phyloP scores from a whole-genome alignment of 2,113 vertebrate genomes.

The Oryzias javanicus region DNA sequence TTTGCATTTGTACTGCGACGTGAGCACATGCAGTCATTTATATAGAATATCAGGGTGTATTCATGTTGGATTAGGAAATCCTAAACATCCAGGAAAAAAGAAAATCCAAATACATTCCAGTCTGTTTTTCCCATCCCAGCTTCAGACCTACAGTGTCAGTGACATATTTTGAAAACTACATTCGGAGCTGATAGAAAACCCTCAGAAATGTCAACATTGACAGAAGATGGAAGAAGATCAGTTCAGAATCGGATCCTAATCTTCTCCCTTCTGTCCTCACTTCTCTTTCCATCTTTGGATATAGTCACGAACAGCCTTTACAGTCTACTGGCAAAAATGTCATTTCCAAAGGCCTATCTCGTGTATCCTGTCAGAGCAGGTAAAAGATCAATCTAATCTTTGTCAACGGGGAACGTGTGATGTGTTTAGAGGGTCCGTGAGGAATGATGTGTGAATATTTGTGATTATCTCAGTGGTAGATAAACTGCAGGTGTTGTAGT shows the following conservation, averaged over 20 bases:
- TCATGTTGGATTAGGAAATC: slow-evolving; percentile 47
- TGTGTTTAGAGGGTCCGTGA: slow-evolving; percentile 49
- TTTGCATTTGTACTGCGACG: slow-evolving; percentile 35
- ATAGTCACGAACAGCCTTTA: slow-evolving; percentile 60
- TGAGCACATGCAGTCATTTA: slow-evolving; percentile 43
- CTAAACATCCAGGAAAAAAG: slow-evolving; percentile 16
- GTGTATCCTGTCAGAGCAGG: slow-evolving; percentile 61
- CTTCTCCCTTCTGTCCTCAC: slow-evolving; percentile 30
- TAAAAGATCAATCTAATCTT: slow-evolving; percentile 54
- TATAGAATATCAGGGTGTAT: slow-evolving; percentile 47
- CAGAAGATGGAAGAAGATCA: slow-evolving; percentile 47
- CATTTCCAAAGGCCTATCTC: slow-evolving; percentile 44
- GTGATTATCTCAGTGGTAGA: slow-evolving; percentile 54
- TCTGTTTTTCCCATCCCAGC: slow-evolving; percentile 39
- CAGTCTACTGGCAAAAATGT: slow-evolving; percentile 76
- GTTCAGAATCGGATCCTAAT: slow-evolving; percentile 58
- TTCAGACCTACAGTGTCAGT: slow-evolving; percentile 36
- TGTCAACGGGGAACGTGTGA: slow-evolving; percentile 39
- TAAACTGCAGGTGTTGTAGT: slow-evolving; percentile 63
- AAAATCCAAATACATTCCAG: slow-evolving; percentile 23
- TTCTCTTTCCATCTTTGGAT: slow-evolving; percentile 18
- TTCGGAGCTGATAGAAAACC: slow-evolving; percentile 52
- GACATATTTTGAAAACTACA: slow-evolving; percentile 53
- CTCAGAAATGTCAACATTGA: slow-evolving; percentile 60
- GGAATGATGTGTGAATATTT: slow-evolving; percentile 59